Evolutionary conservation across 2,797 vertebrate species (phyloP).

Genomic region (Sebastes kiyomatsui): DNA sequence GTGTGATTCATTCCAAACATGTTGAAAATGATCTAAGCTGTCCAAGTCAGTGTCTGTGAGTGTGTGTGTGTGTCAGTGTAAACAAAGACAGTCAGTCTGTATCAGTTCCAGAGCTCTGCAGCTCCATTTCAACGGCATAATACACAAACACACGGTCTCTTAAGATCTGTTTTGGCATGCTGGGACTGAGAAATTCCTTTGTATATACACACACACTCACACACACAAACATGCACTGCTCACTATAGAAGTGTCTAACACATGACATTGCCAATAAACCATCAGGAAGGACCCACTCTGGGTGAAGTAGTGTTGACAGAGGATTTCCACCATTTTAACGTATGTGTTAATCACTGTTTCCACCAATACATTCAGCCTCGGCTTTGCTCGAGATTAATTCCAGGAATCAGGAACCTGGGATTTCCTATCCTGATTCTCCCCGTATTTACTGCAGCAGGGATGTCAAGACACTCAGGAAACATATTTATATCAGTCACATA

Average conservation of each 20-base stretch:
- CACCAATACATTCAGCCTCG: constrained; percentile 5
- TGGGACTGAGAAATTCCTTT: constrained; percentile 30
- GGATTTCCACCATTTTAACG: constrained; percentile 28
- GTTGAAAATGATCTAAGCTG: constrained; percentile 41
- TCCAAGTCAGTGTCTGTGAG: constrained; percentile 17
- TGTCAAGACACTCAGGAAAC: neutral
- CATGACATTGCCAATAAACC: constrained; percentile 17
- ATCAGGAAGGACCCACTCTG: constrained; percentile 3
- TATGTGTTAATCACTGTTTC: constrained; percentile 20
- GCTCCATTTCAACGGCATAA: constrained; percentile 51
- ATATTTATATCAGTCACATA: neutral
- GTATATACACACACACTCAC: neutral
- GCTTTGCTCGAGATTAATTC: constrained; percentile 19
- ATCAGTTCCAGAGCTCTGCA: constrained; percentile 51
- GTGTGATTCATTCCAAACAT: constrained; percentile 53
- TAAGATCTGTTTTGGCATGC: constrained; percentile 40
- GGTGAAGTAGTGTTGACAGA: constrained; percentile 7
- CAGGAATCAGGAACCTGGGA: constrained; percentile 31
- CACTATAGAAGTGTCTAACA: neutral
- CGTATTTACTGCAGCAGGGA: neutral
- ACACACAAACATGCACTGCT: neutral
- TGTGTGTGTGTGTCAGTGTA: constrained; percentile 1
- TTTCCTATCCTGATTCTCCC: constrained; percentile 21
- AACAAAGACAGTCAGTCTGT: constrained; percentile 44
- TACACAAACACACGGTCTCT: constrained; percentile 33